Evolutionary conservation across 2,113 vertebrate genomes (phyloP), one percentile per base, ranked within the genome.

Genomic region (Ageneiosus marmoratus): DNA sequence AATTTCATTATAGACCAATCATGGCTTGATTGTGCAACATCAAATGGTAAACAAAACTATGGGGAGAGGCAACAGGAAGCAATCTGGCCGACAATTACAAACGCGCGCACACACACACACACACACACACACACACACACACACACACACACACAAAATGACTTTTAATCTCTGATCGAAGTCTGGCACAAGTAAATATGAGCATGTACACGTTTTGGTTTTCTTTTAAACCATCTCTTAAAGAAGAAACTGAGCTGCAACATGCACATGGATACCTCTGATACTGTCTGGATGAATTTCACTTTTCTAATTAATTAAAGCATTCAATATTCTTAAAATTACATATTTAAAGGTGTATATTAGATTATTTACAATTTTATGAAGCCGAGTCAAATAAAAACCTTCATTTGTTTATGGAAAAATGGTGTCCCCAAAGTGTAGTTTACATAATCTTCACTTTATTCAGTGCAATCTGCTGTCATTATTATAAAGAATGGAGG

Each of bases 1-100:
- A 55, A 32, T 79, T 22, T 58, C 56, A 83, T 80, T 86, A 63
- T 10, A 70, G 83, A 76, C 62, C 56, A 62, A 88, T 88, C 67
- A 86, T 15, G 22, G 79, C 20, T 24, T 55, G 77, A 67, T 75
- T 88, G 73, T 22, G 20, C 56, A 50, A 79, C n/a, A 58, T 85
- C 50, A 82, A 82, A 82, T 22, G 5, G 22, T 56, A 60, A 51
- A 72, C 37, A 74, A 77, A 70, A 22, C 44, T 41, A 81, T 29
- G 22, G 73, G 72, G 74, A 73, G 44, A 84, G 55, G n/a, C 53
- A 50, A 62, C 41, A 32, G 76, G 67, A 84, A 44, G 44, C 27
- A 85, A 72, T 79, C 65, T 74, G 70, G 22, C 18, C 44, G 41
- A 79, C 60, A 82, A 69, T 77, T 65, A 50, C 65, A 58, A 13